Conservation (phyloP, 2,888 invertebrate species). For the Tromatobia lineatoria region DNA sequence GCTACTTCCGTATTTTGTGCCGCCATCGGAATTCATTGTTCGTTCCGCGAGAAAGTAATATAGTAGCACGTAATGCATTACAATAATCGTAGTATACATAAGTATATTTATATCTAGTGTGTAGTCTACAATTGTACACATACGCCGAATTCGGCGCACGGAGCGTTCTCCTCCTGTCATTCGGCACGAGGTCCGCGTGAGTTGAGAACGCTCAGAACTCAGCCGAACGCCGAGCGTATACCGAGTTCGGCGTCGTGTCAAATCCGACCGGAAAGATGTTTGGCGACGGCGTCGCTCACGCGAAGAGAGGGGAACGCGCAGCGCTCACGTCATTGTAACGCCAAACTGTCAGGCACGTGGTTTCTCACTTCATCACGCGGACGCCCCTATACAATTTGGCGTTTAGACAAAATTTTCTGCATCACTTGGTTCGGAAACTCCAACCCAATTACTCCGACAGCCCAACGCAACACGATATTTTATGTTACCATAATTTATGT, state of each 20-base stretch:
- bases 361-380: constrained; percentile 44
- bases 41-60: not conserved
- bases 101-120: constrained; percentile 1
- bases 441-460: not conserved
- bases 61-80: not conserved
- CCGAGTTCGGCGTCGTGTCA: constrained; percentile 19
- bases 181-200: constrained; percentile 18
- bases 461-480: not conserved
- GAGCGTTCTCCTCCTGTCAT: constrained; percentile 1
- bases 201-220: constrained; percentile 18
- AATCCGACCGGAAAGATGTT: constrained; percentile 42
- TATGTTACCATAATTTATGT: not conserved
- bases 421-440: not conserved
- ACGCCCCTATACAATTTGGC: constrained; percentile 30
- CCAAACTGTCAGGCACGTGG: constrained; percentile 55
- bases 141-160: constrained; percentile 16
- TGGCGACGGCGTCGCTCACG: not conserved
- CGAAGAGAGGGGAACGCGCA: constrained; percentile 9
- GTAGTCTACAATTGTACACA: constrained; percentile 1
- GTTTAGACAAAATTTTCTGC: constrained; percentile 40
- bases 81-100: not conserved
- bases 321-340: constrained; percentile 48
- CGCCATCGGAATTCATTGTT: not conserved
- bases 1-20: constrained; percentile 11
- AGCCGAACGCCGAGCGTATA: constrained; percentile 15